Base-by-base conservation (phyloP, 2,113 vertebrate species). In the Clarias gariepinus region DNA sequence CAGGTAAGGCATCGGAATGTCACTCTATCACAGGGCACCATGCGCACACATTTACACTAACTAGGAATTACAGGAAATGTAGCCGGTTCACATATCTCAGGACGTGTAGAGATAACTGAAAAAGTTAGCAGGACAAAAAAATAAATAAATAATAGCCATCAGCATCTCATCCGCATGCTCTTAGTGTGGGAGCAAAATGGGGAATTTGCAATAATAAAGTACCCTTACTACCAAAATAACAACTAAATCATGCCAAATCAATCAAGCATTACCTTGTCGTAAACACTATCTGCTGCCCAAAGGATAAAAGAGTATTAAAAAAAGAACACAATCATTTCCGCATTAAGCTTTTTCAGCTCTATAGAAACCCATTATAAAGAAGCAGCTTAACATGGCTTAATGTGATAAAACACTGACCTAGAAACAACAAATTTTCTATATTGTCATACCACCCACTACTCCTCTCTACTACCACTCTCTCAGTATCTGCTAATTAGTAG, bases 391-490 rank as follows among this genome's bases (percentile, higher is more conserved):
- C 16, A 23, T 5, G 15, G 21, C 4, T 61, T 61, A 81, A 81
- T 61, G 33, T 36, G 78, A 81, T 81, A 61, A 81, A 81, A 41
- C 30, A 25, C 30, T 79, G 77, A 79, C 53, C 55, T 41, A 81
- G 57, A 81, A 81, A 81, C 57, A 60, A 28, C 13, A 41, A 33
- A 61, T 36, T 61, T 36, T 61, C 15, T 60, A 81, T 81, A 81
- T 41, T 81, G 57, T 60, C 33, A 81, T 61, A 60, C 78, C 78
- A 60, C 78, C 57, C 57, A 61, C 33, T 61, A 81, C 30, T 81
- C 47, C 91, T 89, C 90, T 90, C 87, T 90, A 91, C 87, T 41
- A 61, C 30, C 58, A 41, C 90, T 89, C 89, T 82, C 89, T 81
- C 89, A 81, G 85, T 89, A 82, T 69, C 55, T 91, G 87, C 81